A percentile compares a stretch with the other conserved stretches of the same genome.
Evolutionary conservation across 2,797 vertebrate genomes (phyloP).

Genomic region (Pseudochirops cupreus): DNA sequence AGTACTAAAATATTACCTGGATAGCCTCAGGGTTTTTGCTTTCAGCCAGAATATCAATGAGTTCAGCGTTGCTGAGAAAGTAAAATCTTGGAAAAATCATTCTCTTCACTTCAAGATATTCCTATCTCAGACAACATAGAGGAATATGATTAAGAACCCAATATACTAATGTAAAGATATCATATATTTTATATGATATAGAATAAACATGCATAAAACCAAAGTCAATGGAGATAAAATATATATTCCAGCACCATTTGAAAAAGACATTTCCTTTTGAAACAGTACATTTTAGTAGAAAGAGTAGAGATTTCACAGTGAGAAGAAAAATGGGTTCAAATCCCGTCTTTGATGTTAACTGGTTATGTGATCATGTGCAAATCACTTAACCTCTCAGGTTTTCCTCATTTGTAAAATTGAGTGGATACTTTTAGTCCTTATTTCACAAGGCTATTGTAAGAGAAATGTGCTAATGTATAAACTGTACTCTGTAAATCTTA

Average conservation of each 20-base stretch:
- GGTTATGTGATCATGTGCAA: not conserved
- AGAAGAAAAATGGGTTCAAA: not conserved
- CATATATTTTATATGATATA: not conserved
- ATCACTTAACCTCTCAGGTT: not conserved
- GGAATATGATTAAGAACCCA: constrained; percentile 27
- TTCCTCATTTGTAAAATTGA: not conserved
- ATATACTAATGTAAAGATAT: not conserved
- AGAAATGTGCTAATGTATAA: not conserved
- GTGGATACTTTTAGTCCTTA: not conserved
- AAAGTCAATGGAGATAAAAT: not conserved
- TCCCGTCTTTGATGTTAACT: not conserved
- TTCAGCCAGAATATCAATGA: constrained; percentile 82
- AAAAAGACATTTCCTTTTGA: not conserved
- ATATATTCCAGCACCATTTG: not conserved
- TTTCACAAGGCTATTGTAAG: not conserved
- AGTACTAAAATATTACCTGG: constrained; percentile 75
- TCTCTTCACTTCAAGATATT: constrained; percentile 85
- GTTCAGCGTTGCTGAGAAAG: constrained; percentile 86
- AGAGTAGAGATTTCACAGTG: not conserved
- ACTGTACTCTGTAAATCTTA: not conserved
- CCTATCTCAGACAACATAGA: constrained; percentile 75
- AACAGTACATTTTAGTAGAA: not conserved
- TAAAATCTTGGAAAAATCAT: constrained; percentile 86
- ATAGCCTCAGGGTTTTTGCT: constrained; percentile 80
- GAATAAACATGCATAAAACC: not conserved